Percentiles rank a stretch among this genome's conserved stretches.
phyloP scores from a whole-genome alignment of 2,888 invertebrate species.

The Amitus sp. region DNA sequence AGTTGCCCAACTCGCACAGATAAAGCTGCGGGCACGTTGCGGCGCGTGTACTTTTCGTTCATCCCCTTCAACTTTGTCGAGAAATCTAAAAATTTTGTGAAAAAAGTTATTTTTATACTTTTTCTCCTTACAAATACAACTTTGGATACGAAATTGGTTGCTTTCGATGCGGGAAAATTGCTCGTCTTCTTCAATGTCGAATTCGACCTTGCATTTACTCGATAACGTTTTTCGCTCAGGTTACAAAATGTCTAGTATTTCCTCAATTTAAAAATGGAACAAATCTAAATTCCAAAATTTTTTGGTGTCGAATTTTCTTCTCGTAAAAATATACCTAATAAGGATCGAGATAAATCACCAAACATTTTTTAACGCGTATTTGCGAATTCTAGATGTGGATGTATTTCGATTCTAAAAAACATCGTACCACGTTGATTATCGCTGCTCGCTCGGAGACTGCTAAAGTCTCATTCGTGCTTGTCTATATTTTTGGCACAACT shows the following conservation, averaged over 20 bases:
- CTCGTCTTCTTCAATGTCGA: too few species aligned
- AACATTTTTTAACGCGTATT: constrained; percentile 37
- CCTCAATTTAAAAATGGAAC: too few species aligned
- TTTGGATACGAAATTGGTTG: too few species aligned
- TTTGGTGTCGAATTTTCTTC: background rate
- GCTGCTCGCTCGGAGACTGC: constrained; percentile 31
- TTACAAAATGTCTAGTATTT: background rate
- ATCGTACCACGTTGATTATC: constrained; percentile 38
- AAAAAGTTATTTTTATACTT: background rate
- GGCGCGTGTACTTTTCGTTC: too few species aligned
- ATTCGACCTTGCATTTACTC: background rate
- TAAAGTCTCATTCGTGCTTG: constrained; percentile 40
- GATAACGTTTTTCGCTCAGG: background rate
- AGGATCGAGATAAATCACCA: too few species aligned
- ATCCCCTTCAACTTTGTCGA: too few species aligned
- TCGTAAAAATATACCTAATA: too few species aligned
- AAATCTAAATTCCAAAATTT: too few species aligned
- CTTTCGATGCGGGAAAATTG: too few species aligned
- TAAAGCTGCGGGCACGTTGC: background rate
- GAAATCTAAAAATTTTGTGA: too few species aligned
- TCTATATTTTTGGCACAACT: constrained; percentile 38
- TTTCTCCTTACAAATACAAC: background rate
- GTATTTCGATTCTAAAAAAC: constrained; percentile 37
- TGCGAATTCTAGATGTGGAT: constrained; percentile 30
- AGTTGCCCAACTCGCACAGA: background rate